Evolutionary conservation across 2,797 vertebrate species (phyloP).

Genomic region (Arremon aurantiirostris): DNA sequence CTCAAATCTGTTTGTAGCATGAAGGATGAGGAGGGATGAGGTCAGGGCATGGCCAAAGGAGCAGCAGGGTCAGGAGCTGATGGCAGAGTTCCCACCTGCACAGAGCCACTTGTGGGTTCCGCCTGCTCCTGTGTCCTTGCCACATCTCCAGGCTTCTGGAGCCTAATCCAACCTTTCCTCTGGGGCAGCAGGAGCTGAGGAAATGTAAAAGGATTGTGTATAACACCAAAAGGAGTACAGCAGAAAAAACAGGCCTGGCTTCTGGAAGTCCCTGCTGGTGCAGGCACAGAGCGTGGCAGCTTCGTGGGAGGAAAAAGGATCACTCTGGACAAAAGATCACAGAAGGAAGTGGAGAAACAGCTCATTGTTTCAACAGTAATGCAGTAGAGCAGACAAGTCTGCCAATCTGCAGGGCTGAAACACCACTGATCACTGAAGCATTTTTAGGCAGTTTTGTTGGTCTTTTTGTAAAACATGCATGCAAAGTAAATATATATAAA

Average conservation of each 20-base stretch:
- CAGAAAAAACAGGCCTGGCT: neutral
- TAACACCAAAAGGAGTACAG: neutral
- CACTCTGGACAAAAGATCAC: neutral
- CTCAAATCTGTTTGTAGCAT: accelerated
- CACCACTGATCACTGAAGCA: neutral
- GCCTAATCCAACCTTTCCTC: neutral
- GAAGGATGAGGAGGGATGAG: neutral
- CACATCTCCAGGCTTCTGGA: neutral
- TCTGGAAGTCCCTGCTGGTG: neutral
- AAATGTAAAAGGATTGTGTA: neutral
- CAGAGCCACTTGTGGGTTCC: neutral
- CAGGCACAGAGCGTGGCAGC: neutral
- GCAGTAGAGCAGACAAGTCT: neutral
- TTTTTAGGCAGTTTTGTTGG: neutral
- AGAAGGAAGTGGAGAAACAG: neutral
- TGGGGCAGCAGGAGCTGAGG: neutral
- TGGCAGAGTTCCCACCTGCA: neutral
- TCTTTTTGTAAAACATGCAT: neutral
- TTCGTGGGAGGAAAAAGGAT: neutral
- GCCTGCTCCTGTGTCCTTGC: too few relatives aligned
- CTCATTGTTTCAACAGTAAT: neutral
- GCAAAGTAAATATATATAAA: neutral
- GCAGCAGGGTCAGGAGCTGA: neutral
- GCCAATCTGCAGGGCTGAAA: neutral
- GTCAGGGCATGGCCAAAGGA: neutral